Conservation (phyloP, 2,797 vertebrate species). For the Crenichthys baileyi region DNA sequence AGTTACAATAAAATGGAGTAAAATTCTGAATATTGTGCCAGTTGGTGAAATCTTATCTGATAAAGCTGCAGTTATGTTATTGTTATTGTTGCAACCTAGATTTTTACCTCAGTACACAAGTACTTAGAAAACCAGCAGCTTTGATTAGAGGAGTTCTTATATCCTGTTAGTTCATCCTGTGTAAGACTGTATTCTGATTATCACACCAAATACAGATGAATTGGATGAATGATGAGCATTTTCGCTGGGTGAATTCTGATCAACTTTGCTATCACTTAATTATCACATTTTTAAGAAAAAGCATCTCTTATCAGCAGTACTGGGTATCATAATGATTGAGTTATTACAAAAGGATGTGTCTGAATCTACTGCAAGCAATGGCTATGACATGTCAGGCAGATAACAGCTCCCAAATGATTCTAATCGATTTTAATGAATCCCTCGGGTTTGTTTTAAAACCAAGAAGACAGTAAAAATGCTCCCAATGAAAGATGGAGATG, state of each 20-base stretch:
- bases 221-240: neutral
- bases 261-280: neutral
- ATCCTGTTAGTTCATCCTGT: neutral
- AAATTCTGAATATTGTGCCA: neutral
- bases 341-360: slow-evolving; percentile 27
- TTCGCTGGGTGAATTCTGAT: neutral
- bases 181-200: neutral
- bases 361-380: slow-evolving; percentile 18
- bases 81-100: neutral
- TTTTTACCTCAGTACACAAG: neutral
- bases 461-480: slow-evolving; percentile 42
- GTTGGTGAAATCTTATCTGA: neutral
- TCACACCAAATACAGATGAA: neutral
- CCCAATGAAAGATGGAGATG: slow-evolving; percentile 39
- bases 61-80: neutral
- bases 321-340: slow-evolving; percentile 8
- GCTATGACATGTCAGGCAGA: slow-evolving; percentile 26
- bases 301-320: slow-evolving; percentile 13
- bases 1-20: neutral
- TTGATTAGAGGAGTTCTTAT: neutral
- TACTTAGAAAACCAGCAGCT: neutral
- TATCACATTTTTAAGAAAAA: neutral
- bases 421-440: slow-evolving; percentile 64
- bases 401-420: slow-evolving; percentile 38
- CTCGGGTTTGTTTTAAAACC: slow-evolving; percentile 69